These are phyloP conservation scores for Enhydra lutris DNA, from an alignment of 2,113 vertebrate species.

Conservation along the genomic window DNA sequence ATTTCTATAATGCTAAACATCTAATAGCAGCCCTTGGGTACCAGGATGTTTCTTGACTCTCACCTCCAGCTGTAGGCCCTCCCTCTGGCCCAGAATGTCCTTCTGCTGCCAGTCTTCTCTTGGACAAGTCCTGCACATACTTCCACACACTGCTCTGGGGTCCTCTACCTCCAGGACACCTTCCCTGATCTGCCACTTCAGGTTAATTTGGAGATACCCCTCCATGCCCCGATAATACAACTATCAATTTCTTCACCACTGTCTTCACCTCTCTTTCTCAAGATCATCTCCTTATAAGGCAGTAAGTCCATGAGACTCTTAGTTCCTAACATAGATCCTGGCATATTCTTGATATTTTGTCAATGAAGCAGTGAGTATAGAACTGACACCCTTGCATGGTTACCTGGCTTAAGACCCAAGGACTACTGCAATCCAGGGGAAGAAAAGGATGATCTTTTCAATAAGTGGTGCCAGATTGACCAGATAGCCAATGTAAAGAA, in stretches of 20 bases:
- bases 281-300: background rate
- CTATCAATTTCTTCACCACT: background rate
- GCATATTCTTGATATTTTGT: background rate
- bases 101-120: background rate
- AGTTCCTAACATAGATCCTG: background rate
- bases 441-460: background rate
- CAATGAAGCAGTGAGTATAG: background rate
- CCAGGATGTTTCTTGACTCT: background rate
- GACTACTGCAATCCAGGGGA: background rate
- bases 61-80: background rate
- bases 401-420: background rate
- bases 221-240: background rate
- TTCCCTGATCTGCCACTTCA: background rate
- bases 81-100: too few relatives aligned
- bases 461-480: background rate
- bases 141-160: background rate
- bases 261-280: background rate
- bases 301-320: background rate
- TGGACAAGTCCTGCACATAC: background rate
- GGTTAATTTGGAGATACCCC: background rate
- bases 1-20: background rate
- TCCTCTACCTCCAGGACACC: background rate
- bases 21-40: too few relatives aligned
- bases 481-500: too few relatives aligned
- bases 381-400: background rate